Evolutionary conservation across 2,888 invertebrate genomes (phyloP), one percentile per base, ranked within the genome.

Genomic region (Caenorhabditis sp.): DNA sequence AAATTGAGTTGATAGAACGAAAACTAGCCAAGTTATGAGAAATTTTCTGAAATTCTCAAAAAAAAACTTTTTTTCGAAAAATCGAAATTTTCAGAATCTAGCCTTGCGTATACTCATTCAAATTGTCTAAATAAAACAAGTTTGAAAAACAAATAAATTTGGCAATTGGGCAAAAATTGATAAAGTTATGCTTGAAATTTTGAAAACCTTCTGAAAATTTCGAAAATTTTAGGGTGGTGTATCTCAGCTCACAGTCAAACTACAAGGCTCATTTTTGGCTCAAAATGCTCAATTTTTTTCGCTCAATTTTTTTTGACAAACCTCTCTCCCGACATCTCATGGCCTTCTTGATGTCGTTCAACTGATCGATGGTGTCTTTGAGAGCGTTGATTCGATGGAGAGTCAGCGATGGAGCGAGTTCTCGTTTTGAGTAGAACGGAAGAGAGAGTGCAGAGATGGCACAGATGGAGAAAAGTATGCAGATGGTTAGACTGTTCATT

Each of bases 371-470:
- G 35, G 72, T 80, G 41, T 83, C 83, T 24, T 80, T 79, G 26
- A 83, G 69, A 16, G 80, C 79, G 14, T 83, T 83, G 41, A 83
- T 58, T 14, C 83, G 69, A 41, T 83, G 70, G 8, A 83, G 56
- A n/a, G 83, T 80, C 19, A 83, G 73, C 38, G 80, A 80, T 49
- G 83, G 83, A 51, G 83, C 83, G 22, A 83, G 51, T 59, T 83
- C 83, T 6, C 83, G 47, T 72, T 83, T 83, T 47, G 79, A 75
- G 56, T 80, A 83, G 56, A 83, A 83, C 16, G 79, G 83, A 47
- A 80, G 54, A 12, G 79, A 74, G 7, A 80, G 31, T 22, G 74
- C 49, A 12, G 68, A 59, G 16, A 72, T 19, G 19, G 31, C n/a
- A 49, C 66, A 80, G 10, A 66, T 16, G 24, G 80, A 59, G 26